Percentiles rank a stretch among this genome's conserved stretches.
Conservation (phyloP, 2,113 vertebrate genomes). For the Zootoca vivipara region DNA sequence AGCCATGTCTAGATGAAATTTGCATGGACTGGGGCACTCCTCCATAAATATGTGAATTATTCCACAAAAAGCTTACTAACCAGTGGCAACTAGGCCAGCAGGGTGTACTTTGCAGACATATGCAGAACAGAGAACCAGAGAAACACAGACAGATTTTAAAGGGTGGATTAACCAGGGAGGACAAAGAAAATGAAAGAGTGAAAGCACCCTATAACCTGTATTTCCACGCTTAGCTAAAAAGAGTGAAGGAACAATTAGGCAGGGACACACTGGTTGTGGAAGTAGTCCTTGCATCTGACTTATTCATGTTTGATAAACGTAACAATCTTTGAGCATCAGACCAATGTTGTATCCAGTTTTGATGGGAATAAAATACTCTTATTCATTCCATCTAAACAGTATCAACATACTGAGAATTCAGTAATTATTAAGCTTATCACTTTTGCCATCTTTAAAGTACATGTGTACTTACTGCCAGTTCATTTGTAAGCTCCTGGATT, state of each 20-base stretch:
- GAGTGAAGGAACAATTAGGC: neutral
- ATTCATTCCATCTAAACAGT: neutral
- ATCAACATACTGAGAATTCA: neutral
- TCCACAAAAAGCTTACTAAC: slow-evolving; percentile 12
- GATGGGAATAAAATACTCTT: neutral
- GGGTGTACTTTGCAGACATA: neutral
- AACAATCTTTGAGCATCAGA: neutral
- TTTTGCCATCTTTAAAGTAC: neutral
- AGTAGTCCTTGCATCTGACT: neutral
- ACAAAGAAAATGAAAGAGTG: neutral
- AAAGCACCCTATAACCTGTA: neutral
- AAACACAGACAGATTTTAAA: slow-evolving; percentile 16
- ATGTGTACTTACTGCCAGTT: slow-evolving; percentile 82
- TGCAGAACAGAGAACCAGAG: neutral
- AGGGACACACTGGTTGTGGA: neutral
- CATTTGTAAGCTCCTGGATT: slow-evolving; percentile 88
- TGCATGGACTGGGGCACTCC: slow-evolving; percentile 6
- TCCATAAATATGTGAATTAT: neutral
- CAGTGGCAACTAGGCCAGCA: slow-evolving; percentile 22
- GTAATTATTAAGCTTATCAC: neutral
- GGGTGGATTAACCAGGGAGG: neutral
- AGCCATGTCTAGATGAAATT: slow-evolving; percentile 27
- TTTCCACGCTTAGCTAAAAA: neutral
- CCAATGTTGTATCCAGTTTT: neutral
- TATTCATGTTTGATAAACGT: neutral